phyloP scores from a whole-genome alignment of 2,888 invertebrate genomes.

The Drosophila pseudotalamancana region DNA sequence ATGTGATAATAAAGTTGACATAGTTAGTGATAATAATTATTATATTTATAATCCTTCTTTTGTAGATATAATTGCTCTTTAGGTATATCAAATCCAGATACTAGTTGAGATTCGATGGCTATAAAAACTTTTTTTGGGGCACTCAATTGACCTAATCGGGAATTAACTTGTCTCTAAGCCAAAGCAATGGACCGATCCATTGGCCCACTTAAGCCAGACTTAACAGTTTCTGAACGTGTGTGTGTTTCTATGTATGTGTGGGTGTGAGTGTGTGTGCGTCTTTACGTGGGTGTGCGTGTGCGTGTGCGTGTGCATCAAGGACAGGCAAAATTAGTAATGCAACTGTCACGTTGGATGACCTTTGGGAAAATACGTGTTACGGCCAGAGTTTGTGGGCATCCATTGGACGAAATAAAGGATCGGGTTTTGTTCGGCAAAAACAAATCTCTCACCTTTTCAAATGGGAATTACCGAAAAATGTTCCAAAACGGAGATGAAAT shows the following conservation, averaged over 20 bases:
- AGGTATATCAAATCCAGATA: too few relatives aligned
- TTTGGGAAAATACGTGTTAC: conserved; percentile 76
- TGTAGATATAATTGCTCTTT: too few relatives aligned
- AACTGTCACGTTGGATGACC: conserved; percentile 64
- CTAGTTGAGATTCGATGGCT: too few relatives aligned
- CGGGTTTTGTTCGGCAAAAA: conserved; percentile 18
- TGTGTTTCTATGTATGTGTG: neutral
- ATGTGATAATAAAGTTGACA: too few relatives aligned
- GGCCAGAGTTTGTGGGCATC: conserved; percentile 35
- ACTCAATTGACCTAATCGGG: conserved; percentile 17
- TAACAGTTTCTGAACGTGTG: conserved; percentile 11
- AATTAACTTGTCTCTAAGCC: conserved; percentile 43
- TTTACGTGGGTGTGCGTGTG: neutral
- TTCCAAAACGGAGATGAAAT: conserved; percentile 7
- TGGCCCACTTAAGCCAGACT: conserved; percentile 53
- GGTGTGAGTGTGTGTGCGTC: neutral
- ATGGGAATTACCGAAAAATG: conserved; percentile 66
- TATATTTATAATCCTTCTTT: too few relatives aligned
- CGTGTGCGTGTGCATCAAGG: conserved; percentile 35
- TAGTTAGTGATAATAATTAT: too few relatives aligned
- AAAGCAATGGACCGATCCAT: conserved; percentile 26
- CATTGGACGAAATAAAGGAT: conserved; percentile 22
- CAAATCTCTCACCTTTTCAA: conserved; percentile 72
- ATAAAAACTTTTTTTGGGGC: neutral
- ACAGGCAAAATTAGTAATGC: conserved; percentile 38